A percentile compares a stretch with the other conserved stretches of the same genome.
Evolutionary conservation across 1,140 invertebrate genomes (phyloP).

Genomic region (Pararge aegeria): DNA sequence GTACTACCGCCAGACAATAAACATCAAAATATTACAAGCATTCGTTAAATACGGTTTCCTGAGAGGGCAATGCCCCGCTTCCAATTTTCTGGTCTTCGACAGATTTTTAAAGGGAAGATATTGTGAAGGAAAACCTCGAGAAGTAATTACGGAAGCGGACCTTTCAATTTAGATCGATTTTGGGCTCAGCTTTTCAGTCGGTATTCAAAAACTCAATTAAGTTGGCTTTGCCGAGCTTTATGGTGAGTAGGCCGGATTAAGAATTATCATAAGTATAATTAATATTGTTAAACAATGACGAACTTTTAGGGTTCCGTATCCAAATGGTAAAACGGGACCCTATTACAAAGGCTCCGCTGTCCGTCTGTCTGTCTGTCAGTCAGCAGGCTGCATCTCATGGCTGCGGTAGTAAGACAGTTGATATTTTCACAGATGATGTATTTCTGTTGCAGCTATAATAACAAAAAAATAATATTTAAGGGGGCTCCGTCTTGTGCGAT

Average conservation of each 20-base stretch:
- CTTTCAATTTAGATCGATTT: constrained; percentile 24
- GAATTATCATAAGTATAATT: not conserved
- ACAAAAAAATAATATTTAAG: too few relatives aligned
- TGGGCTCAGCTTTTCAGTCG: constrained; percentile 1
- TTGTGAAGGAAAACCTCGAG: constrained; percentile 9
- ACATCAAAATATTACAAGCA: not conserved
- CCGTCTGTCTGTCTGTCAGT: too few relatives aligned
- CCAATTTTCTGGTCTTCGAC: constrained; percentile 11
- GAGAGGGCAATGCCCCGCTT: not conserved
- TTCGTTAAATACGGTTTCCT: not conserved
- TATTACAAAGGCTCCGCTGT: too few relatives aligned
- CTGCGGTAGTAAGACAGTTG: too few relatives aligned
- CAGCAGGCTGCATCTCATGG: too few relatives aligned
- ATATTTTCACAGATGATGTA: too few relatives aligned
- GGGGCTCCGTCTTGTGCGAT: too few relatives aligned
- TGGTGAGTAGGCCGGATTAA: not conserved
- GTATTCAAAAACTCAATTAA: constrained; percentile 2
- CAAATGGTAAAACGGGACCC: too few relatives aligned
- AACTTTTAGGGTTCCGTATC: too few relatives aligned
- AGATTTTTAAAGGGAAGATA: constrained; percentile 16
- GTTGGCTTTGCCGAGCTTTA: not conserved
- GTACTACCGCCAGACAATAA: too few relatives aligned
- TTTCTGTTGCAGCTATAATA: too few relatives aligned
- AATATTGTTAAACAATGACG: too few relatives aligned
- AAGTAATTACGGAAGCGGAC: constrained; percentile 8